phyloP scores from a whole-genome alignment of 2,113 vertebrate genomes.

The Xiphophorus couchianus region DNA sequence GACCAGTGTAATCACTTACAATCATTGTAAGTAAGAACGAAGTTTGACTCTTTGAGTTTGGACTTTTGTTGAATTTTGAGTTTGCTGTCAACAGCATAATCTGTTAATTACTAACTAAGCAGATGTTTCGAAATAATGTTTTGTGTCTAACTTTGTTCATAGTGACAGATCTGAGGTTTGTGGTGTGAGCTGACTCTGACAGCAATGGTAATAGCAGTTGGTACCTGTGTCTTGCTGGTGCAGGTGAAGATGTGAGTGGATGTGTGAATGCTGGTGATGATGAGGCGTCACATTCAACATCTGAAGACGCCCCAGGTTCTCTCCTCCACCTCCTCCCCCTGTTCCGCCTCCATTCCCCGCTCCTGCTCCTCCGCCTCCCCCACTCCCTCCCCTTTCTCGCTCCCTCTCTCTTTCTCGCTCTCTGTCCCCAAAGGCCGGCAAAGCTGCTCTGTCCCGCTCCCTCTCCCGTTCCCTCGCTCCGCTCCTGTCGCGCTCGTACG shows the following conservation, averaged over 20 bases:
- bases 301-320: constrained; percentile 93
- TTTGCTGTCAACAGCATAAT: too few relatives aligned
- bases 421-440: constrained; percentile 72
- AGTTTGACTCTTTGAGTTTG: not conserved
- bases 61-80: not conserved
- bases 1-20: not conserved
- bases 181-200: not conserved
- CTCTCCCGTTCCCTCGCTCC: constrained; percentile 75
- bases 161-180: not conserved
- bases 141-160: not conserved
- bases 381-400: constrained; percentile 78
- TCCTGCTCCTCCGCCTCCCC: constrained; percentile 81
- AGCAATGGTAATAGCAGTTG: constrained; percentile 78
- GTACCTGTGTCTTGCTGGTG: constrained; percentile 97
- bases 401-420: constrained; percentile 74
- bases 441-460: constrained; percentile 69
- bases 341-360: constrained; percentile 81
- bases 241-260: constrained; percentile 98
- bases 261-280: constrained; percentile 99
- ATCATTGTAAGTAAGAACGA: not conserved
- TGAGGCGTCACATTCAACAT: constrained; percentile 99
- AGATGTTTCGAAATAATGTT: not conserved
- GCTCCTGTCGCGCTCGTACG: constrained; percentile 73
- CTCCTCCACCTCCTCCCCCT: constrained; percentile 87
- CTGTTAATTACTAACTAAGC: not conserved